Evolutionary conservation across 2,113 vertebrate species (phyloP).

Genomic region (Proteles cristata): DNA sequence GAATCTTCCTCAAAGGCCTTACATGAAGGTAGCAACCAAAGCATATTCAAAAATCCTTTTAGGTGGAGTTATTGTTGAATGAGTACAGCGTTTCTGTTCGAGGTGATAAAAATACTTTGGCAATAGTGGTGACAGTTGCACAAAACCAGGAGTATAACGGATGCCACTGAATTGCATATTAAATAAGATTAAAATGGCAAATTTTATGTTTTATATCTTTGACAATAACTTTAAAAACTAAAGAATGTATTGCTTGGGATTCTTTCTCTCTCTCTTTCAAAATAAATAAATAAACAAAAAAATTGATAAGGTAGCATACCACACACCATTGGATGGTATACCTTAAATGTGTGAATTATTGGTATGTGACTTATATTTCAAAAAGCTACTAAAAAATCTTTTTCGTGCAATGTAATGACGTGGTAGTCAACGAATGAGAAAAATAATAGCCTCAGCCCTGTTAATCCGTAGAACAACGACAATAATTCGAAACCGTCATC

Average conservation of each 20-base stretch:
- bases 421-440: background rate
- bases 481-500: background rate
- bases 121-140: background rate
- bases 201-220: background rate
- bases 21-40: background rate
- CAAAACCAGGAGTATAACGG: background rate
- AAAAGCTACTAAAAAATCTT: background rate
- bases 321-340: background rate
- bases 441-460: background rate
- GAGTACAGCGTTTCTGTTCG: background rate
- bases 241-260: background rate
- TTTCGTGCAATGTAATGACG: background rate
- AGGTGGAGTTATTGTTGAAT: background rate
- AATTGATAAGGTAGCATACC: background rate
- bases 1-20: conserved; percentile 1
- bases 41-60: background rate
- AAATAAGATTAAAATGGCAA: background rate
- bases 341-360: background rate
- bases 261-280: no score
- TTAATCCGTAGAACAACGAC: background rate
- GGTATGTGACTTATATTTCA: background rate
- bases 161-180: background rate
- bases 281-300: background rate
- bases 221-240: background rate
- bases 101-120: background rate